Percentiles rank a stretch among this genome's conserved stretches.
phyloP scores from a whole-genome alignment of 2,888 invertebrate species.

The Scaptomyza tumidula region DNA sequence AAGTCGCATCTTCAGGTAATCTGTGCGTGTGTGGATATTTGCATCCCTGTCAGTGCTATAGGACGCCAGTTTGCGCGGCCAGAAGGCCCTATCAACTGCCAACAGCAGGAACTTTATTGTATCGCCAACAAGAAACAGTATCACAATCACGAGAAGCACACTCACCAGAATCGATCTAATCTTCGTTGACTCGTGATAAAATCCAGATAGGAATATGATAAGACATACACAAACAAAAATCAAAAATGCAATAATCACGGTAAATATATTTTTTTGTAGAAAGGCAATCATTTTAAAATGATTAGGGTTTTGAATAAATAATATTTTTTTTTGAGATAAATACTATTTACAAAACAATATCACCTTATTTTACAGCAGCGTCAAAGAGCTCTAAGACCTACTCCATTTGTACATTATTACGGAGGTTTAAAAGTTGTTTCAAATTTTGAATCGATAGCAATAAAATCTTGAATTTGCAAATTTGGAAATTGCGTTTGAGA shows the following conservation, averaged over 20 bases:
- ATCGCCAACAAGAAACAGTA: constrained; percentile 62
- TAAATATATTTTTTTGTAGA: constrained; percentile 5
- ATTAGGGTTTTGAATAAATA: not conserved
- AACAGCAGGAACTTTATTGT: constrained; percentile 51
- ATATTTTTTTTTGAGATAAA: not conserved
- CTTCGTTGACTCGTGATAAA: constrained; percentile 54
- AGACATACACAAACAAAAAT: not conserved
- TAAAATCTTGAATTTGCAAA: too few species aligned
- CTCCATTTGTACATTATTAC: too few species aligned
- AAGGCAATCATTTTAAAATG: not conserved
- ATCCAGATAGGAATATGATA: constrained; percentile 46
- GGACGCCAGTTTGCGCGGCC: constrained; percentile 30
- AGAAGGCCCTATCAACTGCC: constrained; percentile 45
- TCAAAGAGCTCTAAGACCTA: too few species aligned
- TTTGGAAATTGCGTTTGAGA: too few species aligned
- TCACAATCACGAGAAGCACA: constrained; percentile 32
- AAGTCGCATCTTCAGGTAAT: constrained; percentile 62
- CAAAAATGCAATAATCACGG: constrained; percentile 11
- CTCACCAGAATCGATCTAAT: constrained; percentile 55
- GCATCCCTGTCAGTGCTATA: constrained; percentile 11
- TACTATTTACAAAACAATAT: not conserved
- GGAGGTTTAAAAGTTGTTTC: too few species aligned
- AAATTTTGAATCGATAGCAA: too few species aligned
- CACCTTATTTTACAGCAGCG: too few species aligned
- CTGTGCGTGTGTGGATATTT: constrained; percentile 30